A percentile compares a stretch with the other conserved stretches of the same genome.
phyloP scores from a whole-genome alignment of 2,888 invertebrate species.

The Ecliptopera silaceata region DNA sequence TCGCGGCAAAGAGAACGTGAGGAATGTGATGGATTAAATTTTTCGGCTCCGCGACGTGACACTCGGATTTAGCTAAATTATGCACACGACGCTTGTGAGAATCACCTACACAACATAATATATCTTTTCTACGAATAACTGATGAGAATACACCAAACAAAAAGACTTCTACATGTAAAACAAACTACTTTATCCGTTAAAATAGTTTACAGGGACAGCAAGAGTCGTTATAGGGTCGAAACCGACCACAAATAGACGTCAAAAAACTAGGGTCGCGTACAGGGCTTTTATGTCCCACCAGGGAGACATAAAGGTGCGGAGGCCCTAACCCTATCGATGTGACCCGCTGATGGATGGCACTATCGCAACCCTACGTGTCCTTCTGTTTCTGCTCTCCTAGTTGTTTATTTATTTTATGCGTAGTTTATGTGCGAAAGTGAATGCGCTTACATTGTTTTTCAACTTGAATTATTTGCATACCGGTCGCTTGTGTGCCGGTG shows the following conservation, averaged over 20 bases:
- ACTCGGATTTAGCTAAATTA: conserved; percentile 67
- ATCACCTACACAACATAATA: conserved; percentile 32
- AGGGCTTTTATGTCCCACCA: conserved; percentile 75
- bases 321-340: conserved; percentile 82
- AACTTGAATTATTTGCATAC: conserved; percentile 33
- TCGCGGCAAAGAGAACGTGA: conserved; percentile 42
- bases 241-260: conserved; percentile 81
- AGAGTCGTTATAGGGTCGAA: conserved; percentile 70
- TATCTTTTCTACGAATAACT: conserved; percentile 31
- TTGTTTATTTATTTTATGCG: conserved; percentile 77
- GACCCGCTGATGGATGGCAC: conserved; percentile 80
- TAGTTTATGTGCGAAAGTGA: conserved; percentile 75
- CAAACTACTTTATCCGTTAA: conserved; percentile 21
- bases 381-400: conserved; percentile 63
- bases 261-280: conserved; percentile 77
- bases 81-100: conserved; percentile 45
- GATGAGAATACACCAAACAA: not conserved
- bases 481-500: conserved; percentile 18
- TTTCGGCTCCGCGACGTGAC: conserved; percentile 70
- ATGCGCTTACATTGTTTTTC: conserved; percentile 35
- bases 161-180: conserved; percentile 1
- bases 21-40: conserved; percentile 75
- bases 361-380: conserved; percentile 73
- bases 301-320: conserved; percentile 82
- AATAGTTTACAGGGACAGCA: conserved; percentile 54